A percentile compares a stretch with the other conserved stretches of the same genome.
These are phyloP conservation scores for Conomelus anceps DNA, from an alignment of 2,888 invertebrate species.

Conservation along the genomic window DNA sequence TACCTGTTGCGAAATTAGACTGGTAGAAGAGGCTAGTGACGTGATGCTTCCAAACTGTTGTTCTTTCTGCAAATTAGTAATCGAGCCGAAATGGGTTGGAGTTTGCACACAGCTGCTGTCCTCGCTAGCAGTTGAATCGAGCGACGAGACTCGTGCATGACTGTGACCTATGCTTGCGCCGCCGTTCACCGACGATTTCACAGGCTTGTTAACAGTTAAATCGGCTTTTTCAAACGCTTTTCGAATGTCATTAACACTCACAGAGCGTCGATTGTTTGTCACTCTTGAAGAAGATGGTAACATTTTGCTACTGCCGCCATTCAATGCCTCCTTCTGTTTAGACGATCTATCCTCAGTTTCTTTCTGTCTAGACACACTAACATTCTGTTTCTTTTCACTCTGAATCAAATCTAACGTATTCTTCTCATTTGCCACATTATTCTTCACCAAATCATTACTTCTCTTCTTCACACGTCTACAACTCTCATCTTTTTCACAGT, in stretches of 20 bases:
- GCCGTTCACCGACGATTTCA: conserved; percentile 23
- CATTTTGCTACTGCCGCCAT: neutral
- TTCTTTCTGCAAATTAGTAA: conserved; percentile 41
- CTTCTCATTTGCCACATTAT: neutral
- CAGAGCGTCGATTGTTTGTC: conserved; percentile 36
- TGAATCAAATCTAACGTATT: neutral
- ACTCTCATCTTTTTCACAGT: neutral
- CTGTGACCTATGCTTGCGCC: conserved; percentile 33
- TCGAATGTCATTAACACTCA: conserved; percentile 52
- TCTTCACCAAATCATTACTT: no score
- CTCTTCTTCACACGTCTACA: neutral
- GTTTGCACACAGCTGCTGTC: conserved; percentile 40
- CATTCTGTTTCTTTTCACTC: neutral
- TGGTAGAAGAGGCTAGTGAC: conserved; percentile 51
- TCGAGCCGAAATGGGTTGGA: conserved; percentile 39
- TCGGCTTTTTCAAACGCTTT: conserved; percentile 51
- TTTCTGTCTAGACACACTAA: neutral
- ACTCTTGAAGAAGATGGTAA: conserved; percentile 7
- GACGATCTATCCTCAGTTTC: neutral
- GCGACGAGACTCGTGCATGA: conserved; percentile 48
- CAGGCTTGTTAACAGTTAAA: conserved; percentile 34
- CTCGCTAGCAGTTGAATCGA: conserved; percentile 50
- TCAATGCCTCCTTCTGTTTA: neutral
- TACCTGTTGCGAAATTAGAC: conserved; percentile 51
- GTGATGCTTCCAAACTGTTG: conserved; percentile 52